A percentile compares a stretch with the other conserved stretches of the same genome.
These are phyloP conservation scores for Callinectes sapidus DNA, from an alignment of 2,888 invertebrate species.

Conservation along the genomic window DNA sequence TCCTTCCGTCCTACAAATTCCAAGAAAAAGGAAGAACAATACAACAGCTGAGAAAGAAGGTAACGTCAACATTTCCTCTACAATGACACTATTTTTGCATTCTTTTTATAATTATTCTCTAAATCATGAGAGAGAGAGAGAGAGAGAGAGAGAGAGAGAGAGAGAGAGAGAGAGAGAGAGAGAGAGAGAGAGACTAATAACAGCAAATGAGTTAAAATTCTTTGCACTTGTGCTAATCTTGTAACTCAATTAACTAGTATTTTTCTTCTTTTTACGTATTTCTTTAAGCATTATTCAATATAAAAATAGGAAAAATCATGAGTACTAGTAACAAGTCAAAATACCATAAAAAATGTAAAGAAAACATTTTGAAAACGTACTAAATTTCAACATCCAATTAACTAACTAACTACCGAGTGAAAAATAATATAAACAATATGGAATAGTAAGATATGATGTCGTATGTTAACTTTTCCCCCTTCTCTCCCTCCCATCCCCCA, in stretches of 20 bases:
- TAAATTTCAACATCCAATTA: neutral
- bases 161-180: constrained; percentile 43
- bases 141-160: constrained; percentile 43
- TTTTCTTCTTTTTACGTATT: neutral
- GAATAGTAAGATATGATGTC: neutral
- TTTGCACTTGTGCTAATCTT: too few species aligned
- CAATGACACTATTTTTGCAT: too few species aligned
- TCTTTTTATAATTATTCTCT: too few species aligned
- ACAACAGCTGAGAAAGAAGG: too few species aligned
- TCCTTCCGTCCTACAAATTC: too few species aligned
- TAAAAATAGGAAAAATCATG: neutral
- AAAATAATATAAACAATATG: neutral
- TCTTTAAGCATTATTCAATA: neutral
- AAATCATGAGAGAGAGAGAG: constrained; percentile 30
- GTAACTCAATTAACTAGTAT: neutral
- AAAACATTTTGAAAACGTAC: neutral
- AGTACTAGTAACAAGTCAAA: neutral
- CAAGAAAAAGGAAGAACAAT: too few species aligned
- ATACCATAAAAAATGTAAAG: neutral
- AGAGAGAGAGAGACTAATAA: constrained; percentile 22
- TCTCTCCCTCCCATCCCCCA: too few species aligned
- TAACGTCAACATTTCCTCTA: too few species aligned
- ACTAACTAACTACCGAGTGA: neutral
- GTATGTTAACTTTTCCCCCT: too few species aligned
- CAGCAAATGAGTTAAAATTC: neutral